Evolutionary conservation across 2,113 vertebrate species (phyloP).

Genomic region (Periophthalmodon schlosseri): DNA sequence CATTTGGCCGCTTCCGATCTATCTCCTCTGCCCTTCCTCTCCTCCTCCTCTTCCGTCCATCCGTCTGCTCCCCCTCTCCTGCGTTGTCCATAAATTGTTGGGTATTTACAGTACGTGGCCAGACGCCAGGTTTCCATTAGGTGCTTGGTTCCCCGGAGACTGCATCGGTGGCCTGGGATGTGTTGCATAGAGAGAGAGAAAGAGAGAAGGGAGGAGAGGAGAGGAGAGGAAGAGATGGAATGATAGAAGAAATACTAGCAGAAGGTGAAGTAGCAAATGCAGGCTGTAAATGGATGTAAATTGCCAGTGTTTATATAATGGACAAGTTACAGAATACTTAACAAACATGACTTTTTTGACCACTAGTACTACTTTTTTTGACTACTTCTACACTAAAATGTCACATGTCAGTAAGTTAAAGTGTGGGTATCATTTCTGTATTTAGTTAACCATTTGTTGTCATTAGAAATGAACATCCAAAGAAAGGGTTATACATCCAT

Average conservation of each 20-base stretch:
- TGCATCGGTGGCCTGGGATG: constrained; percentile 69
- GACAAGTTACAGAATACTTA: background rate
- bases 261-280: constrained; percentile 16
- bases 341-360: too few relatives aligned
- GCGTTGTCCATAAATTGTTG: constrained; percentile 64
- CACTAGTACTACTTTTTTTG: too few relatives aligned
- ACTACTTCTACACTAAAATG: too few relatives aligned
- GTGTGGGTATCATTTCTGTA: too few relatives aligned
- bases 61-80: constrained; percentile 10
- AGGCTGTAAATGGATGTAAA: background rate
- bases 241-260: constrained; percentile 31
- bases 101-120: constrained; percentile 73
- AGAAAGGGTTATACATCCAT: too few relatives aligned
- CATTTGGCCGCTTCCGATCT: constrained; percentile 31
- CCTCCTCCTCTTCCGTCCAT: background rate
- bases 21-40: constrained; percentile 22
- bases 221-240: constrained; percentile 21
- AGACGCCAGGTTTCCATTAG: constrained; percentile 75
- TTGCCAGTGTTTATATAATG: background rate
- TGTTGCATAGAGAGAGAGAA: constrained; percentile 51
- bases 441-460: too few relatives aligned
- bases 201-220: background rate
- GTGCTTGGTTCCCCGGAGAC: constrained; percentile 65
- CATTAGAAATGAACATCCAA: too few relatives aligned
- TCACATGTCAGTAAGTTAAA: too few relatives aligned